Percentiles rank a stretch among this genome's conserved stretches.
These are phyloP conservation scores for Prionailurus bengalensis DNA, from an alignment of 2,113 vertebrate species.

Conservation along the genomic window DNA sequence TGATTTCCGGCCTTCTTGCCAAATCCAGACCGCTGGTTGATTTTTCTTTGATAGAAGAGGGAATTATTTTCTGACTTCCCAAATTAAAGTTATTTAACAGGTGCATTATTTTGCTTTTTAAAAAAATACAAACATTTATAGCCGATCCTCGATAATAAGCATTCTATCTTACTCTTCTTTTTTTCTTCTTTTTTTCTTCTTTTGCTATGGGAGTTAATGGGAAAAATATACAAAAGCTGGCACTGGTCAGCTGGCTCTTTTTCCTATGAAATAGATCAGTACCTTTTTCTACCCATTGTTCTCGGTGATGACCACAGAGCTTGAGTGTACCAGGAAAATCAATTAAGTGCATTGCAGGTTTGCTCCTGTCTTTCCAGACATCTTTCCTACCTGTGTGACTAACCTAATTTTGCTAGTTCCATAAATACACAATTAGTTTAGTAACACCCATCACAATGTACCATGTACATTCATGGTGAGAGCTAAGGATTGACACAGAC, in stretches of 20 bases:
- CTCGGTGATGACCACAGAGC: slow-evolving; percentile 69
- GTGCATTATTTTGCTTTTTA: slow-evolving; percentile 76
- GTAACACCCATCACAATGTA: slow-evolving; percentile 86
- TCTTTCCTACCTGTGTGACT: slow-evolving; percentile 88
- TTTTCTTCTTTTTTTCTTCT: neutral
- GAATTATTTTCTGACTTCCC: slow-evolving; percentile 71
- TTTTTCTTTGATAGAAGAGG: slow-evolving; percentile 82
- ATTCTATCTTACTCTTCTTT: slow-evolving; percentile 48
- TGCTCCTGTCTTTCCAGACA: slow-evolving; percentile 85
- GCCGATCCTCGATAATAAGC: slow-evolving; percentile 72
- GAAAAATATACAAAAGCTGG: slow-evolving; percentile 58
- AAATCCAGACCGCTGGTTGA: slow-evolving; percentile 78
- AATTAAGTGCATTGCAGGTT: slow-evolving; percentile 76
- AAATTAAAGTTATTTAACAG: slow-evolving; percentile 76
- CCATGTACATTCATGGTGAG: slow-evolving; percentile 85
- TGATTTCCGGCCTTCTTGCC: slow-evolving; percentile 82
- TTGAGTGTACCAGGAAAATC: slow-evolving; percentile 69
- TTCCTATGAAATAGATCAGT: slow-evolving; percentile 70
- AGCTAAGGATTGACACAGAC: slow-evolving; percentile 86
- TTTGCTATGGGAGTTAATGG: slow-evolving; percentile 70
- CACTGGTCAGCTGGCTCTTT: slow-evolving; percentile 67
- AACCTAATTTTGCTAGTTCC: slow-evolving; percentile 86
- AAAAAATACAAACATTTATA: slow-evolving; percentile 62
- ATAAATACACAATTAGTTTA: slow-evolving; percentile 85
- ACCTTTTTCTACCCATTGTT: slow-evolving; percentile 78